Evolutionary conservation across 30 jellyfish, hydroid and myxozoan species (phyloP).

Genomic region (Sanderia malayensis): DNA sequence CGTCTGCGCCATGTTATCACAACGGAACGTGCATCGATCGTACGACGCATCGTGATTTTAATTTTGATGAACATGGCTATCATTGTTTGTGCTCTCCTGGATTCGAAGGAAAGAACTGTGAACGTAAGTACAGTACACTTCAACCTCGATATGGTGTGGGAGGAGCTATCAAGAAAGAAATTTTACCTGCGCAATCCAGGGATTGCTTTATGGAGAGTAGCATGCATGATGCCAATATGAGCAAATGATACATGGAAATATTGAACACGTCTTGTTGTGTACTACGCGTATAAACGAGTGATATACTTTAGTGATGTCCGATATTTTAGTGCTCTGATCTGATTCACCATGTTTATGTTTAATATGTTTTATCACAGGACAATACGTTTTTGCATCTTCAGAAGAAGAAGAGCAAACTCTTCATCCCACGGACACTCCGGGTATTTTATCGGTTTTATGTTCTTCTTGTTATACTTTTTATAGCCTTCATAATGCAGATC

Average conservation of each 20-base stretch:
- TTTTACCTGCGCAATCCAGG: no score
- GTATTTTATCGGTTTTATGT: no score
- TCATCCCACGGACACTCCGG: conserved; percentile 54
- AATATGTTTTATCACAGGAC: conserved; percentile 23
- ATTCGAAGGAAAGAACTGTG: conserved; percentile 94
- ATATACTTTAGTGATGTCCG: not conserved
- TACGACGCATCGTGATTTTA: conserved; percentile 58
- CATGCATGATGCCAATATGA: not conserved
- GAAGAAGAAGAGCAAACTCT: conserved; percentile 58
- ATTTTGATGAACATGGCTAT: conserved; percentile 83
- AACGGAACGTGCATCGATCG: conserved; percentile 93
- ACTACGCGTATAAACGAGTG: not conserved
- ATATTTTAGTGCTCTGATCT: no score
- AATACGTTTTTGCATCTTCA: conserved; percentile 56
- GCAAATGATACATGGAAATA: not conserved
- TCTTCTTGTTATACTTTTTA: no score
- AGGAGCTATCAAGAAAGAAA: not conserved
- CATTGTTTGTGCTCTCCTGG: conserved; percentile 83
- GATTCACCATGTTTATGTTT: no score
- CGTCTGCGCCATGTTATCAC: conserved; percentile 83
- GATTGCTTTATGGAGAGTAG: no score
- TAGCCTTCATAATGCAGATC: no score
- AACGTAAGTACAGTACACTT: conserved; percentile 50
- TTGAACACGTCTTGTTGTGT: not conserved
- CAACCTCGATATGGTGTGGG: not conserved